Evolutionary conservation across 1,140 invertebrate genomes (phyloP), one percentile per base, ranked within the genome.

Genomic region (Pseudachorutes palmiensis): DNA sequence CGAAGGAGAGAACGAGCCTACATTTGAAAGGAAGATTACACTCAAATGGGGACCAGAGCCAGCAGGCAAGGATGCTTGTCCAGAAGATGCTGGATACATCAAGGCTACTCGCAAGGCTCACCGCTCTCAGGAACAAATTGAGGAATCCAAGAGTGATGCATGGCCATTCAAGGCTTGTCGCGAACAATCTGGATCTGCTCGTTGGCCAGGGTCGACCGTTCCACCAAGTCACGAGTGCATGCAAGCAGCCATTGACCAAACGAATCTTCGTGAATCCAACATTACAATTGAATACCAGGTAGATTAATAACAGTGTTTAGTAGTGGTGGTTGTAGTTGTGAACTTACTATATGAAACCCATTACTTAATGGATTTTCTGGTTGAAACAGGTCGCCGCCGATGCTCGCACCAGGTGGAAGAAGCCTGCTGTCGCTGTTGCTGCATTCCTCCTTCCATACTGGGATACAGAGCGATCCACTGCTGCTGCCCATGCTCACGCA

Each of bases 161-260:
- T 73, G 70, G 69, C 72, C 72, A 58, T 73, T 69, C 68, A 69
- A 71, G 62, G 67, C 71, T 63, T 73, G 72, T 58, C 55, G 62
- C 22, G 67, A 49, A 49, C 61, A 61, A 45, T 62, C 45, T 19
- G 64, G n/a, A 28, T 66, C 57, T 41, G 22, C 62, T 1, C 51
- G 67, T n/a, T 73, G 70, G 57, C 72, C 72, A 58, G 72, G 72
- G 67, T 22, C 45, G 9, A 26, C 69, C 0, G 63, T 59, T 33
- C 69, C 72, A 16, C 64, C 70, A 1, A 71, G 67, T 48, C 67
- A 67, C 55, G 67, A 65, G 24, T 73, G 72, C 48, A n/a, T 69
- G 41, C 61, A 61, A 63, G 69, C 72, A 55, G 70, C 72, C 28
- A 67, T 69, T 65, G 67, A 73, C 64, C 72, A 73, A 62, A 73